Conservation (phyloP, 2,888 invertebrate species). For the Caenorhabditis plicata region DNA sequence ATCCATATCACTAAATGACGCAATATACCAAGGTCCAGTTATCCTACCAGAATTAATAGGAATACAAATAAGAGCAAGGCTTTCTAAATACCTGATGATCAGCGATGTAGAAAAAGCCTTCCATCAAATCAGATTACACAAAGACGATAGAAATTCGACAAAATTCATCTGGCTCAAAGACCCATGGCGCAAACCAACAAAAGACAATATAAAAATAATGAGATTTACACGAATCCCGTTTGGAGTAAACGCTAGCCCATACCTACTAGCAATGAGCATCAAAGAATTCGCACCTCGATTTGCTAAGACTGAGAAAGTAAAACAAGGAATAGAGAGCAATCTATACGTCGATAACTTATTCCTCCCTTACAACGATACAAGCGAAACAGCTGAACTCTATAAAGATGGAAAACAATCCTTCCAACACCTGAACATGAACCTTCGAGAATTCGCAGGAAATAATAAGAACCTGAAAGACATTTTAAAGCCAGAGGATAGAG, state of each 20-base stretch:
- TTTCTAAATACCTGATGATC: constrained; percentile 4
- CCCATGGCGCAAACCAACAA: not conserved
- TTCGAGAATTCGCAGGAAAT: not conserved
- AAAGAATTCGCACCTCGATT: not conserved
- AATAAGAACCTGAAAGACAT: not conserved
- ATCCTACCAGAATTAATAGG: constrained; percentile 10
- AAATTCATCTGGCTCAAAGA: constrained; percentile 44
- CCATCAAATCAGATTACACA: constrained; percentile 28
- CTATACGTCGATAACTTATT: not conserved
- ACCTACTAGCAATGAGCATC: constrained; percentile 29
- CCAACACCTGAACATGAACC: not conserved
- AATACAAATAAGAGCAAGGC: constrained; percentile 23
- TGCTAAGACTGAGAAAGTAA: not conserved
- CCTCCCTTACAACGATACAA: not conserved
- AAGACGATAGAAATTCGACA: constrained; percentile 25
- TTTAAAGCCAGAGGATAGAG: not conserved
- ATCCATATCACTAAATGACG: constrained; percentile 31
- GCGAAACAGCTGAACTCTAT: not conserved
- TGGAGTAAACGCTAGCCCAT: constrained; percentile 32
- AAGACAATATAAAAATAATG: constrained; percentile 22
- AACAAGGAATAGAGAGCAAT: constrained; percentile 2
- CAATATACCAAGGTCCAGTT: constrained; percentile 19
- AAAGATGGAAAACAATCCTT: not conserved
- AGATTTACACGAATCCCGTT: constrained; percentile 45
- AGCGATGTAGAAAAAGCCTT: constrained; percentile 51